Evolutionary conservation across 2,888 invertebrate species (phyloP).

Genomic region (Drosophila paranaensis): DNA sequence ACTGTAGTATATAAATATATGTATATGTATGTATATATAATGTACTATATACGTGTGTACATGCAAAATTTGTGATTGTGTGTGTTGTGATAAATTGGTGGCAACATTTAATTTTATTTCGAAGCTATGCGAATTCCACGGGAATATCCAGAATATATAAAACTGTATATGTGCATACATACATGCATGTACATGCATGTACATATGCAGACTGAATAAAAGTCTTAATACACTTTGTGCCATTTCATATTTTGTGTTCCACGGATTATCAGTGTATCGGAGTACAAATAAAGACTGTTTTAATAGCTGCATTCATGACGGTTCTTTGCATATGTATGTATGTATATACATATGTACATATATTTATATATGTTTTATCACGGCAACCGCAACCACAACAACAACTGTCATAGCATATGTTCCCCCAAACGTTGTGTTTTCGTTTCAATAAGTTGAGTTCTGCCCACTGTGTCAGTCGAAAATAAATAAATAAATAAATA

Average conservation of each 20-base stretch:
- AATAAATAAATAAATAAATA: constrained; percentile 4
- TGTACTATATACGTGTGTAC: neutral
- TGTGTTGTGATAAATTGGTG: neutral
- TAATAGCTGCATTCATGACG: neutral
- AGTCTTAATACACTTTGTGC: neutral
- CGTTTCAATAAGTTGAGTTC: neutral
- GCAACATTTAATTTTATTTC: neutral
- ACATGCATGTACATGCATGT: no score
- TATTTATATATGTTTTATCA: neutral
- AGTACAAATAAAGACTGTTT: neutral
- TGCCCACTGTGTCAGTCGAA: neutral
- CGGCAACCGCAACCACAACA: constrained; percentile 2
- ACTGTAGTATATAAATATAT: no score
- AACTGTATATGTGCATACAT: neutral
- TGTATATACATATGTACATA: neutral
- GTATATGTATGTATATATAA: no score
- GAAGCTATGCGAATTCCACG: neutral
- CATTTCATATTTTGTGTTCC: neutral
- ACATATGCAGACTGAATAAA: neutral
- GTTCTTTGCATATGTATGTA: neutral
- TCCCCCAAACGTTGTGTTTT: neutral
- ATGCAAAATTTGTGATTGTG: neutral
- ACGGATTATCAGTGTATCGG: constrained; percentile 35
- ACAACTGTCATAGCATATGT: constrained; percentile 30
- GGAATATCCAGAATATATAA: neutral